Percentiles rank a stretch among this genome's conserved stretches.
These are phyloP conservation scores for Tachina lurida DNA, from an alignment of 2,888 invertebrate genomes.

Conservation along the genomic window DNA sequence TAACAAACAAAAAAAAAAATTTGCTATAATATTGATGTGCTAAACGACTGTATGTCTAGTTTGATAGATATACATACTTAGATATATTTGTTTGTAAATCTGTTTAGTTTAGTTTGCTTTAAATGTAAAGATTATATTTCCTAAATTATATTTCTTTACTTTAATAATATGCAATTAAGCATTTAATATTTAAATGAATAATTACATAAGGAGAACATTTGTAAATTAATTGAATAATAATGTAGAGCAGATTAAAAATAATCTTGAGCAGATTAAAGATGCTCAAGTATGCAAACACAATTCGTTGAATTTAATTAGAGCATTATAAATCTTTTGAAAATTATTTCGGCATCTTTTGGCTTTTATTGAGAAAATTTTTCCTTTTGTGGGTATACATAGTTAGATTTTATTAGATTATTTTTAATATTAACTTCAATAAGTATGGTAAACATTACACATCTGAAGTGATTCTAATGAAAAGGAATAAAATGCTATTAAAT, in stretches of 20 bases:
- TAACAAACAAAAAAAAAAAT: not conserved
- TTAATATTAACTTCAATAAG: too few species aligned
- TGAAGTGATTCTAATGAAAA: too few species aligned
- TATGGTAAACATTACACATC: too few species aligned
- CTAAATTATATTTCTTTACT: not conserved
- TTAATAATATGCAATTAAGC: not conserved
- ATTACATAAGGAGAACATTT: slow-evolving; percentile 1
- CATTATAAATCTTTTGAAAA: too few species aligned
- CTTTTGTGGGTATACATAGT: too few species aligned
- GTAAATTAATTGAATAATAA: slow-evolving; percentile 7
- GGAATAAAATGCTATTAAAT: too few species aligned
- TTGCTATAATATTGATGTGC: not conserved
- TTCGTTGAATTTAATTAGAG: not conserved
- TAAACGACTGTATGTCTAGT: not conserved
- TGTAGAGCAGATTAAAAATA: slow-evolving; percentile 12
- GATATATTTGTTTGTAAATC: not conserved
- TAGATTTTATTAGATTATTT: too few species aligned
- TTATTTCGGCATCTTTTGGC: too few species aligned
- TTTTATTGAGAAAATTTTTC: too few species aligned
- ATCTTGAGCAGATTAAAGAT: slow-evolving; percentile 5
- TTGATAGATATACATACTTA: not conserved
- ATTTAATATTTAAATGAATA: slow-evolving; percentile 1
- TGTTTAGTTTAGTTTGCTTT: not conserved
- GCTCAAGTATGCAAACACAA: not conserved
- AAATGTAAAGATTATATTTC: not conserved